These are phyloP conservation scores for Caenorhabditis becei DNA, from an alignment of 2,888 invertebrate genomes.

Conservation along the genomic window DNA sequence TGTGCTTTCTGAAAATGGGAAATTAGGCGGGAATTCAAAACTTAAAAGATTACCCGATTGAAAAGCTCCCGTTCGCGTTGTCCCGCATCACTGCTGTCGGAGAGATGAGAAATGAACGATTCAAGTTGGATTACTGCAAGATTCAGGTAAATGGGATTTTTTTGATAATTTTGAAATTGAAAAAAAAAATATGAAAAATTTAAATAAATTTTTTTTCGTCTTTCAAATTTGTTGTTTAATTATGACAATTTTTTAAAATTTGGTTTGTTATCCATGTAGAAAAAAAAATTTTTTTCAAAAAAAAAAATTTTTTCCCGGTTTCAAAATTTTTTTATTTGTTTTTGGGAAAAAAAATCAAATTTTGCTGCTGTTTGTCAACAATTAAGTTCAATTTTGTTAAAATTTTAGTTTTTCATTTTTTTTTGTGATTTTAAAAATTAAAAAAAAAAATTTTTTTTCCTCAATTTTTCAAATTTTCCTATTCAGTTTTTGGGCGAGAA, in stretches of 20 bases:
- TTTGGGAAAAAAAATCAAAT: background rate
- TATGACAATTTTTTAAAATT: too few species aligned
- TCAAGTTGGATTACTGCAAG: conserved; percentile 60
- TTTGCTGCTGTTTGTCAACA: too few species aligned
- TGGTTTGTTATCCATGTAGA: too few species aligned
- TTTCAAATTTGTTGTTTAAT: too few species aligned
- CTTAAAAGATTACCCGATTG: conserved; percentile 58
- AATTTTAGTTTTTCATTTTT: background rate
- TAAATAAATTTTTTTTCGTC: background rate
- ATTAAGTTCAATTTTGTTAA: background rate
- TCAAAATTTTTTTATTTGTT: too few species aligned
- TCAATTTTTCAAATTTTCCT: too few species aligned
- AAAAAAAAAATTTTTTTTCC: background rate
- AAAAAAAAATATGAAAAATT: background rate
- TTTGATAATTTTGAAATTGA: too few species aligned
- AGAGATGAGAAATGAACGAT: conserved; percentile 59
- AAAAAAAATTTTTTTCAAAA: background rate
- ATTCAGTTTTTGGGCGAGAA: too few species aligned
- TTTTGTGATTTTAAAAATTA: background rate
- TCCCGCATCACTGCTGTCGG: conserved; percentile 65
- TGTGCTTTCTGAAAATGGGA: conserved; percentile 72
- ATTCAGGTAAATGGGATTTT: background rate
- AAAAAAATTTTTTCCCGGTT: too few species aligned
- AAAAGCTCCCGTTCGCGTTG: conserved; percentile 67
- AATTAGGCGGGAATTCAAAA: too few species aligned